Conservation (phyloP, 2,888 invertebrate species). For the Pterostichus madidus region DNA sequence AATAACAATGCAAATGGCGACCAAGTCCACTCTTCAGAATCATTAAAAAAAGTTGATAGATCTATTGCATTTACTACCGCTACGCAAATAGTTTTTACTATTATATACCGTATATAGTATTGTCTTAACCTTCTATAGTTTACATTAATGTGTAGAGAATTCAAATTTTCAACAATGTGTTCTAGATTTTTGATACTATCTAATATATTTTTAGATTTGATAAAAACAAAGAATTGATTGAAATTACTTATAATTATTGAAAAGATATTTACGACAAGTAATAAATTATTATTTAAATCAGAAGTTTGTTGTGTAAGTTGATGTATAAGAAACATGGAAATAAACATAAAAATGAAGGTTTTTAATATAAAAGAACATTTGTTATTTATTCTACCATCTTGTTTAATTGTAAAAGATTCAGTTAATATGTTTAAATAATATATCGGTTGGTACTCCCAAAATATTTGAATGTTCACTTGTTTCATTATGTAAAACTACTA, state of each 20-base stretch:
- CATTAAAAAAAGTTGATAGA: background rate
- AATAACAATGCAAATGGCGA: background rate
- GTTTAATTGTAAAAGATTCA: background rate
- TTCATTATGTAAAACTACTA: background rate
- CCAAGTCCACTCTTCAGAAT: background rate
- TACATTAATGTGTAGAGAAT: background rate
- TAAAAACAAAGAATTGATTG: background rate
- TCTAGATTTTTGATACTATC: background rate
- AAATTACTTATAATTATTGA: background rate
- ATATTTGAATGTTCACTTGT: background rate
- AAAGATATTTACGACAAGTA: background rate
- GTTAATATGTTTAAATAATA: slow-evolving; percentile 22
- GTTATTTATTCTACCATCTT: background rate
- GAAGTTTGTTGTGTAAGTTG: background rate
- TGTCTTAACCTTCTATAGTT: background rate
- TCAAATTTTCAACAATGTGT: background rate
- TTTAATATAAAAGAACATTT: background rate
- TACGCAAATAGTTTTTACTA: background rate
- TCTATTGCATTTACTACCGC: background rate
- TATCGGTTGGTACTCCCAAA: background rate
- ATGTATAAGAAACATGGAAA: background rate
- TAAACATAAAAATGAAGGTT: background rate
- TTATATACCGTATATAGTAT: background rate
- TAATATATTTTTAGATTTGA: slow-evolving; percentile 7
- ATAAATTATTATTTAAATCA: background rate